phyloP scores from a whole-genome alignment of 1,140 invertebrate species.

The Euwallacea fornicatus region DNA sequence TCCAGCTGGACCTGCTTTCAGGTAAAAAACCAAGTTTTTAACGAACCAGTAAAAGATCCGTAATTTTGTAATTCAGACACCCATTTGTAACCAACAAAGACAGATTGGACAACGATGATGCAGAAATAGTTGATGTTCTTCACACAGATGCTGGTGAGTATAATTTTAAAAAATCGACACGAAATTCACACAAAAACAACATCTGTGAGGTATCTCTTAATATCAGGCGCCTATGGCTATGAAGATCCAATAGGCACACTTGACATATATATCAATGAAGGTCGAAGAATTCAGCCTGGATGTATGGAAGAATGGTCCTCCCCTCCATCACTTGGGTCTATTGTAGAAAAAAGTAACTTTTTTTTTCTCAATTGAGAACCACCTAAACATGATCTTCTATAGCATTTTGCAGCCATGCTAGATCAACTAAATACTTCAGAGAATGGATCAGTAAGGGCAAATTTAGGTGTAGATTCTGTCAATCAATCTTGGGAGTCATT shows the following conservation, averaged over 20 bases:
- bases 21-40: conserved; percentile 28
- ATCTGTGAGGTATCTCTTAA: conserved; percentile 6
- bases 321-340: conserved; percentile 26
- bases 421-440: conserved; percentile 39
- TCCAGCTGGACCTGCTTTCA: conserved; percentile 63
- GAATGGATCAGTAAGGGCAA: conserved; percentile 51
- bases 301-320: conserved; percentile 48
- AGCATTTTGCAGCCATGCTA: conserved; percentile 43
- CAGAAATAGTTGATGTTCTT: conserved; percentile 85
- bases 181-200: not conserved
- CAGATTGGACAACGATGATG: conserved; percentile 68
- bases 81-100: conserved; percentile 46
- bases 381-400: conserved; percentile 8
- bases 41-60: not conserved
- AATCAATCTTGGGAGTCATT: conserved; percentile 8
- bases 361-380: not conserved
- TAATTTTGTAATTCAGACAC: not conserved
- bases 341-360: conserved; percentile 32
- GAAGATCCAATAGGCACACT: conserved; percentile 63
- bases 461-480: conserved; percentile 53
- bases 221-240: conserved; percentile 49
- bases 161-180: not conserved
- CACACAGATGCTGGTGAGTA: conserved; percentile 78
- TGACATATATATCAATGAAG: conserved; percentile 81
- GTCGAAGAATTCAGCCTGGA: conserved; percentile 59